A percentile compares a stretch with the other conserved stretches of the same genome.
phyloP scores from a whole-genome alignment of 2,888 invertebrate genomes.

The Rotaria sp. region DNA sequence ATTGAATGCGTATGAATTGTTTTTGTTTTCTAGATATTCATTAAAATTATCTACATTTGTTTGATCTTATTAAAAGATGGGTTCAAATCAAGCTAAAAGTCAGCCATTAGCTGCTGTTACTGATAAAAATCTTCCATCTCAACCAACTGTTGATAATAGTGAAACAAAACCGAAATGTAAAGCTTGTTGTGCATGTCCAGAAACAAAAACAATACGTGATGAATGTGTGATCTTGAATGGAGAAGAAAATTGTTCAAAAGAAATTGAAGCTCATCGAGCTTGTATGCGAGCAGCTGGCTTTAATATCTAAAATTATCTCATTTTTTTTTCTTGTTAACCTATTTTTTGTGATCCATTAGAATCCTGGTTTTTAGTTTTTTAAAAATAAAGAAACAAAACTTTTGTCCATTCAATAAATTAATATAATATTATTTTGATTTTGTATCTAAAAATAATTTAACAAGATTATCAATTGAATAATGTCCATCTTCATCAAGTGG shows the following conservation, averaged over 20 bases:
- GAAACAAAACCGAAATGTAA: constrained; percentile 32
- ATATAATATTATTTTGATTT: neutral
- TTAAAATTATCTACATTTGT: neutral
- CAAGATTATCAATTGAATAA: neutral
- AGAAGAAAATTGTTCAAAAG: constrained; percentile 75
- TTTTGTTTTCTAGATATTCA: neutral
- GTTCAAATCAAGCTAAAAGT: neutral
- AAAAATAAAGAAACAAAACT: neutral
- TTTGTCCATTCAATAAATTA: neutral
- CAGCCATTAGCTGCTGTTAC: neutral
- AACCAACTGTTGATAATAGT: neutral
- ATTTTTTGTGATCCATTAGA: neutral
- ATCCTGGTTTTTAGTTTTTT: constrained; percentile 27
- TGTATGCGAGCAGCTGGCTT: constrained; percentile 65
- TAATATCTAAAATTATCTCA: constrained; percentile 18
- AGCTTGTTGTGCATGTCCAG: constrained; percentile 92
- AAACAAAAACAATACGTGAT: constrained; percentile 81
- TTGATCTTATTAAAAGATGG: neutral
- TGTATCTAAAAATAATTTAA: neutral
- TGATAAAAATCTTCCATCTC: neutral
- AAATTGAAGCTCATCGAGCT: constrained; percentile 89
- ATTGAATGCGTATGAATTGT: neutral
- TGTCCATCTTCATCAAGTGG: constrained; percentile 2
- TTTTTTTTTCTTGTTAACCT: neutral
- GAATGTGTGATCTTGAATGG: constrained; percentile 82